Base-by-base conservation (phyloP, 2,797 vertebrate genomes). In the Florisuga fusca region DNA sequence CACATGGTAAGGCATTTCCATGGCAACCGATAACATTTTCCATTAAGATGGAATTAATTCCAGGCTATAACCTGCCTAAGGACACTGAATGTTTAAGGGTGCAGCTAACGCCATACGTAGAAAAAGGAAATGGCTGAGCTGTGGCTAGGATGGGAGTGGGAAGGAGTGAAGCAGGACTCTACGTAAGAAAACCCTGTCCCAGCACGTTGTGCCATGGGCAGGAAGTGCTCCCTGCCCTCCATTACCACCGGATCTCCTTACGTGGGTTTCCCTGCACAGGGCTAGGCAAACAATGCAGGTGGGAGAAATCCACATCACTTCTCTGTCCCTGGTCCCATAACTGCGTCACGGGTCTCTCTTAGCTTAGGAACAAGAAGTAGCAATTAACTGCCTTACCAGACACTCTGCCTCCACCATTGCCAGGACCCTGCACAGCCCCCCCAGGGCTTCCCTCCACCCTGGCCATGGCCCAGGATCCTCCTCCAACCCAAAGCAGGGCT, bases 191-290 rank as follows among this genome's bases (percentile, higher is more conserved):
- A 68, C 5, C 13, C 22, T 61, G 33, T 79, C 51, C 55, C 33
- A 83, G 31, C 1, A 0, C 0, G 0, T 54, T 2, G 2, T 58
- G 73, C 69, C 54, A 69, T 2, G 2, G 46, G 15, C 46, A 66
- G 80, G 80, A 95, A 86, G 43, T 66, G 73, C 73, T 90, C 91
- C 41, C 64, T 95, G 73, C 31, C 51, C 87, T 92, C 68, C 46
- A 8, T 80, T 77, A 36, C 55, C 76, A 41, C 73, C 29, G 43
- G 43, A 88, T 74, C 33, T 86, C 41, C 11, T 31, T 66, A 34
- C 2, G 1, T 92, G 76, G 43, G 53, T 80, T 93, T 86, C 76
- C 55, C 64, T 77, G 43, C 55, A 83, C 27, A 29, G 55, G 36
- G 22, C 31, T 14, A 29, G 7, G 22, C 55, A 84, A 84, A 77